These are phyloP conservation scores for Tipula lateralis DNA, from an alignment of 2,888 invertebrate species.

Conservation along the genomic window DNA sequence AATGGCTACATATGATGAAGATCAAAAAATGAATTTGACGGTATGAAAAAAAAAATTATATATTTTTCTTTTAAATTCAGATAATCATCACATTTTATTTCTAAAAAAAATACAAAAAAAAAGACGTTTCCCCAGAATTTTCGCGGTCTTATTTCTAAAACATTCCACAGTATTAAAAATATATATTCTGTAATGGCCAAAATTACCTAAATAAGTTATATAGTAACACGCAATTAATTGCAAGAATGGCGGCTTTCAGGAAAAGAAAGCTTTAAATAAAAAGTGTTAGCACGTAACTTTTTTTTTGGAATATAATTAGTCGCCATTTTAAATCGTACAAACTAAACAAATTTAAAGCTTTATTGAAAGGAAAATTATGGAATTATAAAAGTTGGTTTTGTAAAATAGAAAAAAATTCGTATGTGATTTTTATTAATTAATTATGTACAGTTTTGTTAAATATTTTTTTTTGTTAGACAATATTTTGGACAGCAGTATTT, in stretches of 20 bases:
- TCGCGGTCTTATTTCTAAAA: neutral
- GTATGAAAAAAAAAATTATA: constrained; percentile 29
- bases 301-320: neutral
- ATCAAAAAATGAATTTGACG: constrained; percentile 25
- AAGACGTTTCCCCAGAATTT: constrained; percentile 11
- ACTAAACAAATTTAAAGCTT: neutral
- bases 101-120: neutral
- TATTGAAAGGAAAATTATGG: neutral
- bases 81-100: constrained; percentile 9
- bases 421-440: neutral
- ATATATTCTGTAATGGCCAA: neutral
- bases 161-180: constrained; percentile 24
- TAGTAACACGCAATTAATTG: neutral
- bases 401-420: neutral
- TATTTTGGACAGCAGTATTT: neutral
- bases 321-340: constrained; percentile 9
- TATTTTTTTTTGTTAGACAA: neutral
- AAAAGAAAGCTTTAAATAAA: neutral
- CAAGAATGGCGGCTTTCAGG: constrained; percentile 8
- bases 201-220: neutral
- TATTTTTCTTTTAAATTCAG: constrained; percentile 24
- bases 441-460: constrained; percentile 7
- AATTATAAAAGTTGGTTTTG: neutral
- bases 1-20: neutral
- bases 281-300: neutral